Evolutionary conservation across 30 jellyfish, hydroid and myxozoan genomes (phyloP).

Genomic region (Sanderia malayensis): DNA sequence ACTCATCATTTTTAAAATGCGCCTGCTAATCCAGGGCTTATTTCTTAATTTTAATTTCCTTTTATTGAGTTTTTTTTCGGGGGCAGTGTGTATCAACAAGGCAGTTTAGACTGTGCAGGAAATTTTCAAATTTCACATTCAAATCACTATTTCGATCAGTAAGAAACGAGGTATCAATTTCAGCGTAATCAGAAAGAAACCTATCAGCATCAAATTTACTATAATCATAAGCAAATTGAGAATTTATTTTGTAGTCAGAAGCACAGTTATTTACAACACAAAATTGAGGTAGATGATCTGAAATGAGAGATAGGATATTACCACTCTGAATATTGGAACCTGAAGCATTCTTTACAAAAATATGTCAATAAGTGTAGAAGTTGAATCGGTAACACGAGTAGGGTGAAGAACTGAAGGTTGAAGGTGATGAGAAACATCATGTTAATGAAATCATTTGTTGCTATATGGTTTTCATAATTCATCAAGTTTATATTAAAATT

Average conservation of each 20-base stretch:
- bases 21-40: slow-evolving; percentile 45
- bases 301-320: slow-evolving; percentile 39
- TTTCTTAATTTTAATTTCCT: slow-evolving; percentile 26
- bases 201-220: slow-evolving; percentile 23
- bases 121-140: slow-evolving; percentile 32
- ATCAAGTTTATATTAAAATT: slow-evolving; percentile 13
- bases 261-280: slow-evolving; percentile 17
- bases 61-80: slow-evolving; percentile 15
- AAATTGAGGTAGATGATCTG: slow-evolving; percentile 45
- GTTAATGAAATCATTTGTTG: slow-evolving; percentile 34
- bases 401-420: slow-evolving; percentile 49
- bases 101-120: slow-evolving; percentile 36
- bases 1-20: slow-evolving; percentile 32
- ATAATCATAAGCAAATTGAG: slow-evolving; percentile 30
- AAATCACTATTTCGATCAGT: slow-evolving; percentile 27
- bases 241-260: slow-evolving; percentile 21
- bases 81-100: slow-evolving; percentile 49
- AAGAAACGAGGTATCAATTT: slow-evolving; percentile 17
- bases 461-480: slow-evolving; percentile 27
- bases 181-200: slow-evolving; percentile 34
- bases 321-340: slow-evolving; percentile 45
- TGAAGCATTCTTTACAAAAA: slow-evolving; percentile 15
- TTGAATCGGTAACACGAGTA: slow-evolving; percentile 30
- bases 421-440: slow-evolving; percentile 38
- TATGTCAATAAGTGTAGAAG: slow-evolving; percentile 44